Base-by-base conservation (phyloP, 2,797 vertebrate genomes). In the Uromys caudimaculatus region DNA sequence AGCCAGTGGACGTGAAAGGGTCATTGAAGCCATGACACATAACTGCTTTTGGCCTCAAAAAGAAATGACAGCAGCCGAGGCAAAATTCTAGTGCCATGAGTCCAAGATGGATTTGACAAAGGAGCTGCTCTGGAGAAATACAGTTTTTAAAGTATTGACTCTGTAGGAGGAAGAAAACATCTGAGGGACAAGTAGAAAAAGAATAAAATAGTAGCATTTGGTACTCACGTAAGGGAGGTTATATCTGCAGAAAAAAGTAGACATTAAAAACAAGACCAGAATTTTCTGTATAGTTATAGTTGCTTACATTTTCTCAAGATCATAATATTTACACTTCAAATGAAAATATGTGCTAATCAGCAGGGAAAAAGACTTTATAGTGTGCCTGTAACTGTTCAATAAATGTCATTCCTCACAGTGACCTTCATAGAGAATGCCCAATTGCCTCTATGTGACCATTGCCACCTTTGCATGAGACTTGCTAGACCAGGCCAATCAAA, bases 61-160 rank as follows among this genome's bases (percentile, higher is more conserved):
- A 78, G 94, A 96, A 96, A 73, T 96, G 93, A 95, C 67, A 97
- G 93, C 21, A 71, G 10, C 41, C 50, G 13, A 90, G 44, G 44
- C 58, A 11, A 92, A 38, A 35, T 81, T 94, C 56, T 23, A 7
- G 0, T 95, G 79, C 89, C 71, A 67, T 29, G 62, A 89, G 87
- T 78, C 95, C 92, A 91, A 29, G 35, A 64, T 82, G 32, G 29
- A 67, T 84, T 94, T 94, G 78, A 94, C 67, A 92, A 60, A 95
- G 41, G 38, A 62, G 21, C 21, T 64, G 32, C 44, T 97, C 83
- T 77, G 54, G 50, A 94, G 89, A 89, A 96, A 93, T 41, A 41
- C 1, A 47, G 77, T 95, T 93, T 96, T 96, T 78, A 19, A 96
- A 95, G 32, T 78, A 90, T 27, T 95, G 85, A 78, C 82, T 86